Percentiles rank a stretch among this genome's conserved stretches.
These are phyloP conservation scores for Achroia grisella DNA, from an alignment of 1,140 invertebrate species.

Conservation along the genomic window DNA sequence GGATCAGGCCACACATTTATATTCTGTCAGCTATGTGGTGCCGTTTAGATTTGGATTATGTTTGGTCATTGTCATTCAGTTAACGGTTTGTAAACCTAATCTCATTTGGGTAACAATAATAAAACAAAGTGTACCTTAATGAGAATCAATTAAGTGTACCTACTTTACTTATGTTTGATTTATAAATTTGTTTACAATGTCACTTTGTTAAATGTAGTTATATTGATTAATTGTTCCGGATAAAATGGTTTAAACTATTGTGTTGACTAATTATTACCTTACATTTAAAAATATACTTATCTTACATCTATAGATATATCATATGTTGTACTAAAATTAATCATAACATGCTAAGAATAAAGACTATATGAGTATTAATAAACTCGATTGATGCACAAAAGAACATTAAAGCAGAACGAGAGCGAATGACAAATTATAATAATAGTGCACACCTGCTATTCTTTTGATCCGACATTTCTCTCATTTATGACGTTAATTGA, in stretches of 20 bases:
- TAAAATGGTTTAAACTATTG: too few relatives aligned
- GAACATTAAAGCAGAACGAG: slow-evolving; percentile 45
- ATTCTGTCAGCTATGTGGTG: slow-evolving; percentile 58
- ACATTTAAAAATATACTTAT: too few relatives aligned
- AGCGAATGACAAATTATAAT: slow-evolving; percentile 68
- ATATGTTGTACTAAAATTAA: slow-evolving; percentile 25
- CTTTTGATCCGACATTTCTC: slow-evolving; percentile 70
- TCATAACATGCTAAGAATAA: slow-evolving; percentile 21
- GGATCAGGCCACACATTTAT: slow-evolving; percentile 57
- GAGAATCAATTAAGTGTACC: slow-evolving; percentile 11
- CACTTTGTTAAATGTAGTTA: too few relatives aligned
- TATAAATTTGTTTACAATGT: slow-evolving; percentile 11
- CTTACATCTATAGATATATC: too few relatives aligned
- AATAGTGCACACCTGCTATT: slow-evolving; percentile 70
- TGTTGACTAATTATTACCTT: too few relatives aligned
- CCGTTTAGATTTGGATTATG: slow-evolving; percentile 72
- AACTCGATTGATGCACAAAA: slow-evolving; percentile 33
- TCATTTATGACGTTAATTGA: slow-evolving; percentile 72
- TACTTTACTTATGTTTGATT: too few relatives aligned
- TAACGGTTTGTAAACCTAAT: slow-evolving; percentile 44
- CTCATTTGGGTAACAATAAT: slow-evolving; percentile 62
- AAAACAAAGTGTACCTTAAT: slow-evolving; percentile 37
- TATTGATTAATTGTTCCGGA: too few relatives aligned
- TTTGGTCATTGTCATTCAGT: slow-evolving; percentile 64
- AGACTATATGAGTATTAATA: slow-evolving; percentile 29